Percentiles rank a stretch among this genome's conserved stretches.
These are phyloP conservation scores for Halichoerus grypus DNA, from an alignment of 2,113 vertebrate genomes.

Conservation along the genomic window DNA sequence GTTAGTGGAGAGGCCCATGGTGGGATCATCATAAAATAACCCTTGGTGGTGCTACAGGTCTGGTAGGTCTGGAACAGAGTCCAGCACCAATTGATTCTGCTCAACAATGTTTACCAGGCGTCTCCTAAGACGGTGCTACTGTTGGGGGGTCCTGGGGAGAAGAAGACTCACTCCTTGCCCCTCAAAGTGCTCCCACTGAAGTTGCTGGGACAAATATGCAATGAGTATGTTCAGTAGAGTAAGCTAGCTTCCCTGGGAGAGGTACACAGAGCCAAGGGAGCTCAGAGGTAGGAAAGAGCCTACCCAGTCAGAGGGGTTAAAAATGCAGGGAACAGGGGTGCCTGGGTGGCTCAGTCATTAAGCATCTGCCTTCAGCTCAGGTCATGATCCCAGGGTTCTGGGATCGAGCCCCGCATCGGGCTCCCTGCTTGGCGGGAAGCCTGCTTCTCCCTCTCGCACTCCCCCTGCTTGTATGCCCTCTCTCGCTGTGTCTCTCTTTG, in stretches of 20 bases:
- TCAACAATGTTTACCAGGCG: not conserved
- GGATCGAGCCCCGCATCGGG: too few species aligned
- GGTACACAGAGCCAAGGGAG: not conserved
- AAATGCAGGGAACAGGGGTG: not conserved
- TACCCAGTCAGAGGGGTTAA: not conserved
- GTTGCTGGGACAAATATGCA: not conserved
- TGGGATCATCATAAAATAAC: not conserved
- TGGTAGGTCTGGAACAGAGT: not conserved
- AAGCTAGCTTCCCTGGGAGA: not conserved
- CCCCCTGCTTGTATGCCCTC: too few species aligned
- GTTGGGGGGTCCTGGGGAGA: too few species aligned
- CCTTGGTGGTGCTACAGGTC: not conserved
- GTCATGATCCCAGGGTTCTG: too few species aligned
- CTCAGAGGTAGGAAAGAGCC: not conserved
- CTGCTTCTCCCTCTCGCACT: too few species aligned
- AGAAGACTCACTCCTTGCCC: too few species aligned
- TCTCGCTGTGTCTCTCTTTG: too few species aligned
- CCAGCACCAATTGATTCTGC: not conserved
- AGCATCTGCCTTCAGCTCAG: too few species aligned
- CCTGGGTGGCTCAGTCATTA: too few species aligned
- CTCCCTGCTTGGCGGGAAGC: too few species aligned
- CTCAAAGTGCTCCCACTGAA: not conserved
- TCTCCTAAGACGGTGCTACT: not conserved
- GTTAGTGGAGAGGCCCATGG: not conserved
- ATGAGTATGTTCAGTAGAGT: too few species aligned